phyloP scores from a whole-genome alignment of 2,797 vertebrate genomes.

The Epinephelus awoara region DNA sequence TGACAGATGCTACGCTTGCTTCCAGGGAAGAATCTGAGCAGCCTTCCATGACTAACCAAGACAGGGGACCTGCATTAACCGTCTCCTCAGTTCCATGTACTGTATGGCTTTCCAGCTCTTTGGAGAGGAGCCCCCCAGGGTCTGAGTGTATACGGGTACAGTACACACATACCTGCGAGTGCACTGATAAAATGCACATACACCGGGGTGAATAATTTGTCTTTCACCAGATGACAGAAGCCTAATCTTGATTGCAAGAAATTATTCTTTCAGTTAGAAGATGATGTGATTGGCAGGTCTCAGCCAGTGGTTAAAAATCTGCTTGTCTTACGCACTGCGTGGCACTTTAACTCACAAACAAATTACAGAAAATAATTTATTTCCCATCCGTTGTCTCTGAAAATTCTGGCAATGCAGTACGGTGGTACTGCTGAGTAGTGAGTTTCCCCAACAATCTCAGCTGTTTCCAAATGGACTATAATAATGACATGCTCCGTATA shows the following conservation, averaged over 20 bases:
- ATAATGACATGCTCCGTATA: slow-evolving; percentile 55
- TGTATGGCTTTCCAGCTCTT: slow-evolving; percentile 52
- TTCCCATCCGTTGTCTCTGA: slow-evolving; percentile 11
- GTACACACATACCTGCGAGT: slow-evolving; percentile 9
- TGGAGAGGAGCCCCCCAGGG: slow-evolving; percentile 42
- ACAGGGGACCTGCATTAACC: slow-evolving; percentile 74
- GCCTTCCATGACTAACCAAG: slow-evolving; percentile 80
- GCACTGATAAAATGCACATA: slow-evolving; percentile 18
- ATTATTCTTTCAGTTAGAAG: slow-evolving; percentile 25
- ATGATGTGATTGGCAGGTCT: slow-evolving; percentile 39
- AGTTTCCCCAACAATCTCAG: slow-evolving; percentile 54
- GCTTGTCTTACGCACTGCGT: neutral
- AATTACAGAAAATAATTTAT: slow-evolving; percentile 20
- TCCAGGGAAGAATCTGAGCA: slow-evolving; percentile 76
- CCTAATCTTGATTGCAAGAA: neutral
- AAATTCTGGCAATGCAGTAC: slow-evolving; percentile 35
- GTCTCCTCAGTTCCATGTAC: slow-evolving; percentile 60
- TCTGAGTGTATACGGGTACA: slow-evolving; percentile 35
- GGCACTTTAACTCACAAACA: slow-evolving; percentile 54
- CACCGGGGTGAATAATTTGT: slow-evolving; percentile 18
- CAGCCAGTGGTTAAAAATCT: slow-evolving; percentile 34
- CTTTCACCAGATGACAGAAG: slow-evolving; percentile 11
- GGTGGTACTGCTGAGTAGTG: slow-evolving; percentile 34
- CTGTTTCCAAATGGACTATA: slow-evolving; percentile 70
- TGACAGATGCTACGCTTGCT: slow-evolving; percentile 75